Conservation (phyloP, 2,797 vertebrate species). For the Ptychadena robeensis region DNA sequence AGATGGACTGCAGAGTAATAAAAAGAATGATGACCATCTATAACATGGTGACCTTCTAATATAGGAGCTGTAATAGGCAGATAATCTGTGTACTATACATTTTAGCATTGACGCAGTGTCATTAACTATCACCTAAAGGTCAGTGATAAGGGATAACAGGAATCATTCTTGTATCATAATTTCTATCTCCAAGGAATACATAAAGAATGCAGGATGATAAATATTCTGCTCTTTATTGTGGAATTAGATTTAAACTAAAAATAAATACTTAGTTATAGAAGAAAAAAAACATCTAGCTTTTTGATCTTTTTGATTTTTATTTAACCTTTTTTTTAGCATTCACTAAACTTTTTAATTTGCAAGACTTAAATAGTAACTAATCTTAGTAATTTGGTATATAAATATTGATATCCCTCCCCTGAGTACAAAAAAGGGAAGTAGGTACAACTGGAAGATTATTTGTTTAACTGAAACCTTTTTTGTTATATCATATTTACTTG, state of each 20-base stretch:
- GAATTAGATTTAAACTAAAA: not conserved
- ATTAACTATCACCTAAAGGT: constrained; percentile 50
- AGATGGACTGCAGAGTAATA: constrained; percentile 31
- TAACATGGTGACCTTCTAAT: constrained; percentile 49
- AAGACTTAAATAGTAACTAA: too few relatives aligned
- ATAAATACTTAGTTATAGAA: too few relatives aligned
- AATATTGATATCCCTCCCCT: too few relatives aligned
- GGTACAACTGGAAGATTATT: too few relatives aligned
- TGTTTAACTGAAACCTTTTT: too few relatives aligned
- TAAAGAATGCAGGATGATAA: not conserved
- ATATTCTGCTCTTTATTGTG: not conserved
- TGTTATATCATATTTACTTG: too few relatives aligned
- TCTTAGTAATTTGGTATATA: too few relatives aligned
- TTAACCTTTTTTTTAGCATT: too few relatives aligned
- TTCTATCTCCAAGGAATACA: constrained; percentile 10
- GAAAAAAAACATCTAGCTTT: too few relatives aligned
- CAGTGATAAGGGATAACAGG: constrained; percentile 19
- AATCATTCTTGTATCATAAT: constrained; percentile 23
- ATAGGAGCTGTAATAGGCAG: constrained; percentile 27
- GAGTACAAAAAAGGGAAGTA: too few relatives aligned
- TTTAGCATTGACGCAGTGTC: constrained; percentile 32
- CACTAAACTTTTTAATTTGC: too few relatives aligned
- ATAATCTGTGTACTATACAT: constrained; percentile 33
- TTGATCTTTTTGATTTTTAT: too few relatives aligned
- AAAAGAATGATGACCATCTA: constrained; percentile 47